phyloP scores from a whole-genome alignment of 2,113 vertebrate genomes.

The Cepphus grylle region DNA sequence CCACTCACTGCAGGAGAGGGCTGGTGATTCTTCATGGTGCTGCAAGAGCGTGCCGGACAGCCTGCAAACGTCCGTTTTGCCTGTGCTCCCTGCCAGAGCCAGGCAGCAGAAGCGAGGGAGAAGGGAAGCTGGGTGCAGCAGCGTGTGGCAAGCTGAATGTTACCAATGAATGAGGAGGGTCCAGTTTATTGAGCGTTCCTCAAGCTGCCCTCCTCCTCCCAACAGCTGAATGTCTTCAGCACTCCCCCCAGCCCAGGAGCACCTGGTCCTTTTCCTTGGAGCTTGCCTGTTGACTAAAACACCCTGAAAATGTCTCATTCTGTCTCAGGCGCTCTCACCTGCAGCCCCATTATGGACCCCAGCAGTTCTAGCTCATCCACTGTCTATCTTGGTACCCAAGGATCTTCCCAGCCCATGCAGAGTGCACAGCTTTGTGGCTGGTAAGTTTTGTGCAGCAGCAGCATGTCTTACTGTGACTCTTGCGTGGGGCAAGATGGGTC shows the following conservation, averaged over 20 bases:
- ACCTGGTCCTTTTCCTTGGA: background rate
- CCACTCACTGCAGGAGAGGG: background rate
- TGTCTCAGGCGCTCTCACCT: background rate
- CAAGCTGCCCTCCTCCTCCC: background rate
- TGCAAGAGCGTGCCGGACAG: background rate
- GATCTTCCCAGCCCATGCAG: background rate
- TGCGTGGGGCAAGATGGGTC: background rate
- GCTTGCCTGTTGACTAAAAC: background rate
- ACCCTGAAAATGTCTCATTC: background rate
- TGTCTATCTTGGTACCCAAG: background rate
- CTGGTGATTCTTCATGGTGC: background rate
- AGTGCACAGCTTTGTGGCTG: background rate
- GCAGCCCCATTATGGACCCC: background rate
- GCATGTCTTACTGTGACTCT: background rate
- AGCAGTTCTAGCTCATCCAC: background rate
- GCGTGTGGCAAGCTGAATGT: background rate
- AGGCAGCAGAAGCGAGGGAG: background rate
- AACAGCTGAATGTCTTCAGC: background rate
- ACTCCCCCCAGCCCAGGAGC: background rate
- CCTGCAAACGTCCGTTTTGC: fast-evolving
- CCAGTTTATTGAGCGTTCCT: background rate
- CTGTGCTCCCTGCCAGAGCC: background rate
- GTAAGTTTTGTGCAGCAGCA: background rate
- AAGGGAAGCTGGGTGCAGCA: background rate
- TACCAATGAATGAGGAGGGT: background rate